phyloP scores from a whole-genome alignment of 2,797 vertebrate species.

The Sebastes oblongus region DNA sequence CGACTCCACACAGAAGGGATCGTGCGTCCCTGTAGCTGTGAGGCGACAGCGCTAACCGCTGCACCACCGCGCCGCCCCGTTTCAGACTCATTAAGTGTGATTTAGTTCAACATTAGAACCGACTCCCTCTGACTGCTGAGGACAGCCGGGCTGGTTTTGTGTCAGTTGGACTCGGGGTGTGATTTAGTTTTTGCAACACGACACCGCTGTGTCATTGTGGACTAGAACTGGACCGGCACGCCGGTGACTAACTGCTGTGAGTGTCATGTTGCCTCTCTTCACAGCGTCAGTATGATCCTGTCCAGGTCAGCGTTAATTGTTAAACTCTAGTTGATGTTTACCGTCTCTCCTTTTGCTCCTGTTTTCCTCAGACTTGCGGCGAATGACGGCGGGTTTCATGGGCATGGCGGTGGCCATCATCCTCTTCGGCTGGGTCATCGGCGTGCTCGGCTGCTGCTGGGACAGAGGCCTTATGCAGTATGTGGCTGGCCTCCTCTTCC shows the following conservation, averaged over 20 bases:
- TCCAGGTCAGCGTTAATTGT: background rate
- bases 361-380: conserved; percentile 87
- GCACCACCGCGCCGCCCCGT: too few species aligned
- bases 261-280: background rate
- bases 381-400: conserved; percentile 99
- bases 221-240: background rate
- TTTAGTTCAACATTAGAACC: background rate
- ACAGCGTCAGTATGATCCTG: background rate
- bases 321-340: background rate
- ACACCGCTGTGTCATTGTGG: background rate
- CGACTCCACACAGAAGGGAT: too few species aligned
- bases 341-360: background rate
- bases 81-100: background rate
- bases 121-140: background rate
- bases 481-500: conserved; percentile 97
- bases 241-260: background rate
- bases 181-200: background rate
- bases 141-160: background rate
- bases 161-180: background rate
- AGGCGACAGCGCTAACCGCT: too few species aligned
- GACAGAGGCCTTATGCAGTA: conserved; percentile 99
- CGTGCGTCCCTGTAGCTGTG: too few species aligned
- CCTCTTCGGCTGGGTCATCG: conserved; percentile 97
- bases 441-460: conserved; percentile 98
- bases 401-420: conserved; percentile 99